Base-by-base conservation (phyloP, 2,888 invertebrate genomes). In the Lycophotia porphyrea region DNA sequence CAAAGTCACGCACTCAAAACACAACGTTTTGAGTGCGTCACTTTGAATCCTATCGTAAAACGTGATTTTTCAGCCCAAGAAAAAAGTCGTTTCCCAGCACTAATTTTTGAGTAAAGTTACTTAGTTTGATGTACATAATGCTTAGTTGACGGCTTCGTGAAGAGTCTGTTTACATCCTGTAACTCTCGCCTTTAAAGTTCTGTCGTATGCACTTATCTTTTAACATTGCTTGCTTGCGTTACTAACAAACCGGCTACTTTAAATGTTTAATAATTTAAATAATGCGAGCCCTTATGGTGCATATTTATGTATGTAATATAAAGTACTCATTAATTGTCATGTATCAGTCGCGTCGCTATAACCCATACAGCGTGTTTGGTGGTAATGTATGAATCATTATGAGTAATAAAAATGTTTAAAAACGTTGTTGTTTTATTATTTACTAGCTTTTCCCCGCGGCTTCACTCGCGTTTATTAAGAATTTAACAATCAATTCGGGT, bases 281-380 rank as follows among this genome's bases (percentile, higher is more conserved):
- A 94, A 95, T 95, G 95, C 92, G 90, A 86, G 83, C 86, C 92
- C 89, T 89, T 88, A 88, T 85, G 93, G 90, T 93, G 93, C 93
- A 92, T 94, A 91, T 94, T 93, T 93, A 94, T 89, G 90, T 93
- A 93, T 91, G 92, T 94, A 93, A 93, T 90, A 89, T 88, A 87
- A 88, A 90, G 84, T 91, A 92, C 73, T 87, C 88, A 87, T 84
- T 84, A 80, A 84, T 83, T 82, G 89, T 94, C 91, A 93, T 94
- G 91, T 94, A 93, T 93, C 93, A 92, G 93, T 94, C 94, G 92
- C 91, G 90, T 94, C 93, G 92, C 93, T 87, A 93, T 90, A 93
- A 89, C 90, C 93, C 94, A 95, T 95, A 94, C 93, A 91, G 95
- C 93, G 95, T 95, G 94, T 95, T 93, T 95, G 94, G 90, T 93